Evolutionary conservation across 2,113 vertebrate species (phyloP), one percentile per base, ranked within the genome.

Genomic region (Gobio gobio): DNA sequence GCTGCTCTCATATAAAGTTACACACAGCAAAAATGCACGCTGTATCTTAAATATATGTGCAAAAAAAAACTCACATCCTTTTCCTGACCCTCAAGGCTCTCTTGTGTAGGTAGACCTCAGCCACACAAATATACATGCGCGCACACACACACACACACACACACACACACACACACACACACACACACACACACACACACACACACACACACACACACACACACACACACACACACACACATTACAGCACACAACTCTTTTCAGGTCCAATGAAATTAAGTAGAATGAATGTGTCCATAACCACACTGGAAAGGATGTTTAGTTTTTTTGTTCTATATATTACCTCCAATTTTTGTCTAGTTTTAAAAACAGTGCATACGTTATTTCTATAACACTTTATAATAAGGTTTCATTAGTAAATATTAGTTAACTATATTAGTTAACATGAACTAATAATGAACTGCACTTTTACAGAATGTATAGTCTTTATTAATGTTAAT

Each of bases 61-160:
- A 63, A 78, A 66, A 40, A 40, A 79, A 64, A 86, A 90, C 91
- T 88, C 87, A 92, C 90, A 94, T 92, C 92, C 91, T 92, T 88
- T 88, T 74, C 59, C 58, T 45, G 36, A 56, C 33, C 29, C 47
- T 43, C 43, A 66, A 66, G 74, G 75, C 22, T 45, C 47, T 49
- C 22, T 54, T 70, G 56, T 40, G 43, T 68, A 40, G 24, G 12
- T 73, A 56, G 84, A 77, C 73, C 78, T 73, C 66, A 85, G 45
- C 86, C 75, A 68, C 29, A 86, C 58, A 29, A 26, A 61, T 20
- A 83, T 24, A 43, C 74, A 83, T 14, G 13, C 13, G 13, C 1
- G 18, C 51, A 54, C 14, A 51, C 49, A 51, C 1, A 51, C 49
- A 16, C 49, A 49, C 47, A 49, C 47, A 49, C 47, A 14, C 47